phyloP scores from a whole-genome alignment of 2,113 vertebrate species.

The Charadrius vociferus region DNA sequence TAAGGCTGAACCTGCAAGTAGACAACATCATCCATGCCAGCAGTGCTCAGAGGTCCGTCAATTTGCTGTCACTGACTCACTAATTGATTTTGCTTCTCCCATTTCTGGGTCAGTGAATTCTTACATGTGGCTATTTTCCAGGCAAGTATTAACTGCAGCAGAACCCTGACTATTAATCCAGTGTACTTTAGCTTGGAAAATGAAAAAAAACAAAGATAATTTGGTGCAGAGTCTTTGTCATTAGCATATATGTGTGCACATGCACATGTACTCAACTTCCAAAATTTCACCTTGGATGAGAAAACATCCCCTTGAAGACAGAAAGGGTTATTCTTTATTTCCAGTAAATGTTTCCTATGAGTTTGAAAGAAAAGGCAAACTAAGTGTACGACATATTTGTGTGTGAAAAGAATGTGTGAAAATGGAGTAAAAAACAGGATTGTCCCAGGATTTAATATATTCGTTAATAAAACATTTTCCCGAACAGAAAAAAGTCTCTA shows the following conservation, averaged over 20 bases:
- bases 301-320: neutral
- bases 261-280: neutral
- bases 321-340: neutral
- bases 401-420: neutral
- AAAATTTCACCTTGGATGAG: neutral
- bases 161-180: neutral
- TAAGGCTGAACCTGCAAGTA: neutral
- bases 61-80: neutral
- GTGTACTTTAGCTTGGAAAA: neutral
- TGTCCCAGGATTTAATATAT: neutral
- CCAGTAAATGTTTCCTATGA: neutral
- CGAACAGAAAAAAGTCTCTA: neutral
- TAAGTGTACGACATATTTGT: neutral
- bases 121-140: neutral
- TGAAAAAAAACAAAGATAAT: neutral
- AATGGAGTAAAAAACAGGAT: neutral
- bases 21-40: neutral
- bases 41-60: neutral
- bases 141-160: neutral
- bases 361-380: constrained; percentile 10
- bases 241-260: neutral
- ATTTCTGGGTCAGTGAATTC: constrained; percentile 24
- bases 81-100: constrained; percentile 26
- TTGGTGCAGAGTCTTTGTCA: neutral
- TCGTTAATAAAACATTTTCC: neutral